Evolutionary conservation across 35 echinoderm and acorn worm genomes (phyloP).

Genomic region (Apostichopus japonicus): DNA sequence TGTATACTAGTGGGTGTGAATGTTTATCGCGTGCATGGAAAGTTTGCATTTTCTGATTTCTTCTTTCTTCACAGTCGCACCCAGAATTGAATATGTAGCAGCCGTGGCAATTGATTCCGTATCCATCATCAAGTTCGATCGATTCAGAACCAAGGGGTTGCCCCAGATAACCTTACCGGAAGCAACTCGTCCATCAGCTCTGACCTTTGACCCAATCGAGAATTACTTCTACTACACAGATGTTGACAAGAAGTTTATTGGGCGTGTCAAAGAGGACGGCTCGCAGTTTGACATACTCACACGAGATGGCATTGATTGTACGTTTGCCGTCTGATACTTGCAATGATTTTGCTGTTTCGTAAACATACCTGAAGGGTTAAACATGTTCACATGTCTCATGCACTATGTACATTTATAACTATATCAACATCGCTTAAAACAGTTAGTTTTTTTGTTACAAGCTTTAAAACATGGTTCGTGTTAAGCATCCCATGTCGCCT

Average conservation of each 20-base stretch:
- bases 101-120: not conserved
- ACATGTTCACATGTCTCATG: too few relatives aligned
- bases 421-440: too few relatives aligned
- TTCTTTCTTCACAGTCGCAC: not conserved
- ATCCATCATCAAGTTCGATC: not conserved
- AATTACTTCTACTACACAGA: conserved; percentile 8
- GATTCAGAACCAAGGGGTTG: not conserved
- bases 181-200: conserved; percentile 15
- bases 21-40: too few relatives aligned
- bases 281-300: not conserved
- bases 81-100: conserved; percentile 3
- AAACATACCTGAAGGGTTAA: too few relatives aligned
- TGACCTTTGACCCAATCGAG: not conserved
- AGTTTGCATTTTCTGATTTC: not conserved
- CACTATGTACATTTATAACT: too few relatives aligned
- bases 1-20: too few relatives aligned
- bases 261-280: not conserved
- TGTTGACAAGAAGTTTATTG: not conserved
- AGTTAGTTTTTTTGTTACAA: too few relatives aligned
- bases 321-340: not conserved
- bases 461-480: too few relatives aligned
- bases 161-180: not conserved
- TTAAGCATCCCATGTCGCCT: too few relatives aligned
- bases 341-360: too few relatives aligned
- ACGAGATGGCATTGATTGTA: not conserved